These are phyloP conservation scores for Tipula unca DNA, from an alignment of 2,888 invertebrate species.

Conservation along the genomic window DNA sequence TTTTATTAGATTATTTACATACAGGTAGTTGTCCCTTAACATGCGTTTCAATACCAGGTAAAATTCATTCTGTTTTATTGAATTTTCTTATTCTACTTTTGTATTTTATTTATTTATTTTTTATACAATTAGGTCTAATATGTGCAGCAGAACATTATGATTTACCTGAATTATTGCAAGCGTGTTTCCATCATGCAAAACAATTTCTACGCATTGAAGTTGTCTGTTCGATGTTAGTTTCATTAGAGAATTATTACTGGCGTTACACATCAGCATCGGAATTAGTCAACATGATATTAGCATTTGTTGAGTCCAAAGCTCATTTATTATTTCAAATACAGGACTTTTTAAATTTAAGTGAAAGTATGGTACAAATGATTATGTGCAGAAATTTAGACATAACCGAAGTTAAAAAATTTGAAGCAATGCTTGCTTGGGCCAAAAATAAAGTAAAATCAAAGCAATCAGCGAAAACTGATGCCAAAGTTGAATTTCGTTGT, in stretches of 20 bases:
- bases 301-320: constrained; percentile 81
- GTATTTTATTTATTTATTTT: background rate
- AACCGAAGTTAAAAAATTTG: constrained; percentile 82
- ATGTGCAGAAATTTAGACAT: constrained; percentile 87
- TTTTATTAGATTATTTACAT: constrained; percentile 83
- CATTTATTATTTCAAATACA: constrained; percentile 74
- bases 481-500: constrained; percentile 82
- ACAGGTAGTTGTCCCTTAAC: constrained; percentile 88
- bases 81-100: background rate
- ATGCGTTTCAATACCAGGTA: constrained; percentile 83
- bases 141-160: constrained; percentile 94
- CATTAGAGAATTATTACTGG: constrained; percentile 92
- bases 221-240: constrained; percentile 86
- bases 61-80: constrained; percentile 20
- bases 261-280: constrained; percentile 90
- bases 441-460: constrained; percentile 67
- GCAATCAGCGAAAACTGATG: constrained; percentile 71
- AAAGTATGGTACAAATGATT: constrained; percentile 92
- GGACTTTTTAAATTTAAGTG: constrained; percentile 80
- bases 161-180: constrained; percentile 82
- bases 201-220: constrained; percentile 88
- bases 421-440: constrained; percentile 89
- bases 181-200: constrained; percentile 92
- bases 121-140: constrained; percentile 48
- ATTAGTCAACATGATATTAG: constrained; percentile 87